Base-by-base conservation (phyloP, 1,140 invertebrate genomes). In the Gerris buenoi region DNA sequence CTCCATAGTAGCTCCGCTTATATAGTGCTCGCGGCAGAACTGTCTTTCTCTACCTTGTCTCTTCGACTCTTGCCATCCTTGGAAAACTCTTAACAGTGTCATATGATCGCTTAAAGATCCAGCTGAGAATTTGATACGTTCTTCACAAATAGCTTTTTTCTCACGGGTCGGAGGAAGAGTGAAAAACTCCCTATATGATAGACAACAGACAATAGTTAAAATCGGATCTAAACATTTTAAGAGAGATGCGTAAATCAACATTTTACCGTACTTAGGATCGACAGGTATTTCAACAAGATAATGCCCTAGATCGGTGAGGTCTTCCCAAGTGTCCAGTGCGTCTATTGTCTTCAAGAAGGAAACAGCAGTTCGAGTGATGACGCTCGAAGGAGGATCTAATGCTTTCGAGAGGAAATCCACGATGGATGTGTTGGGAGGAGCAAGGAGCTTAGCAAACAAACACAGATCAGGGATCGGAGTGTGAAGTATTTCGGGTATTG, bases 191-290 rank as follows among this genome's bases (percentile, higher is more conserved):
- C 76, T 88, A 72, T 93, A 87, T 1, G 88, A 85, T 65, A 98
- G 79, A 58, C 86, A 84, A 74, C 92, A 91, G 14, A 93, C 92
- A 62, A 98, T 89, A 0, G 94, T 97, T 25, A 98, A 77, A 26
- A 98, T 83, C 2, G 96, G 96, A 80, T 97, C 93, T 1, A 98
- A 77, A 75, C 96, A 98, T 76, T 93, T 93, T 27, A 98, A 81
- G 2, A 96, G 85, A 25, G 94, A 87, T 1, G 90, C 87, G 75
- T 93, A 95, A 1, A 98, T 78, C 26, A 99, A 77, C 85, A 95
- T 90, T 80, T 96, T 95, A 2, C 91, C 93, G 15, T 95, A 80
- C 71, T 90, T 84, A 0, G 95, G 95, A 69, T 97, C 91, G 1
- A 98, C 80, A 0, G 95, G 92, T 15, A 98, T 78, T 76, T 98